phyloP scores from a whole-genome alignment of 2,113 vertebrate species.

The Halichoeres trimaculatus region DNA sequence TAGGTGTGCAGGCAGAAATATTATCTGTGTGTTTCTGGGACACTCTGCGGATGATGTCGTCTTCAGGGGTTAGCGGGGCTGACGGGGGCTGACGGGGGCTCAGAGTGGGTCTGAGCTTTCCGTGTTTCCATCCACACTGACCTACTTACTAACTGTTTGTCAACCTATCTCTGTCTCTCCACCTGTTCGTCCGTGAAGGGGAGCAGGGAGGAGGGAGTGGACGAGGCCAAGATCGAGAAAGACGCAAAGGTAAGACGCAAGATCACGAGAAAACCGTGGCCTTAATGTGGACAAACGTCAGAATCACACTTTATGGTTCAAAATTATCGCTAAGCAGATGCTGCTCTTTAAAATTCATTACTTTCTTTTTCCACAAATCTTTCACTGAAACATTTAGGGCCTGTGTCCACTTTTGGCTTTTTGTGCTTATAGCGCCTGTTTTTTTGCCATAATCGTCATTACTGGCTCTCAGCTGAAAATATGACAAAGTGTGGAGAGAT shows the following conservation, averaged over 20 bases:
- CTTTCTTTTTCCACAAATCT: not conserved
- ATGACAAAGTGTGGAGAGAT: too few species aligned
- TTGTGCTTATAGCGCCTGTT: too few species aligned
- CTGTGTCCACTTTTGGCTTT: too few species aligned
- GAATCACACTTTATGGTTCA: not conserved
- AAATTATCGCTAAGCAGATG: not conserved
- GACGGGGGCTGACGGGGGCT: constrained; percentile 13
- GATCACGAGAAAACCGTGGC: not conserved
- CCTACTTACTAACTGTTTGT: constrained; percentile 40
- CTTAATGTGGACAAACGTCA: not conserved
- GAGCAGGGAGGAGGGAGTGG: constrained; percentile 86
- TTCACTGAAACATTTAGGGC: not conserved
- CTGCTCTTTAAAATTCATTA: not conserved
- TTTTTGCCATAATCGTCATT: too few species aligned
- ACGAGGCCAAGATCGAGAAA: constrained; percentile 87
- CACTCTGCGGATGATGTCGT: constrained; percentile 35
- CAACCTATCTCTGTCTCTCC: constrained; percentile 14
- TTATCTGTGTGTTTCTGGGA: constrained; percentile 26
- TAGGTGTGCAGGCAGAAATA: constrained; percentile 46
- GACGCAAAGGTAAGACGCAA: constrained; percentile 90
- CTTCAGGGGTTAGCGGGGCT: constrained; percentile 51
- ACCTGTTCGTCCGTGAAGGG: constrained; percentile 79
- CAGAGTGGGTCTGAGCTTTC: constrained; percentile 12
- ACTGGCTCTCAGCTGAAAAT: too few species aligned
- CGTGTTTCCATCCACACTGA: constrained; percentile 36